Conservation (phyloP, 2,797 vertebrate species). For the Chelon auratus region DNA sequence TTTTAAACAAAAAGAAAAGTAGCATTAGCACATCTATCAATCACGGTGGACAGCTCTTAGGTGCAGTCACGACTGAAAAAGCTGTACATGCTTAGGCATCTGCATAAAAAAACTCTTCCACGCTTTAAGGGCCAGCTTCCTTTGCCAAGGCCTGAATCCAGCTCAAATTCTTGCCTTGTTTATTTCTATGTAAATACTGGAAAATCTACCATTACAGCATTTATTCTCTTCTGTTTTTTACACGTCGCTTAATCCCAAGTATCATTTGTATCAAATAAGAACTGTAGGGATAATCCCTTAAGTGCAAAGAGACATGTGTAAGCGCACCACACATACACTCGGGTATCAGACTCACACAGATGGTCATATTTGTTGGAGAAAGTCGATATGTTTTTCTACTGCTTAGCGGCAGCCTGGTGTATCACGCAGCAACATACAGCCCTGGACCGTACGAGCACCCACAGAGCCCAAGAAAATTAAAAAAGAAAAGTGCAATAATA, state of each 20-base stretch:
- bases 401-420: conserved; percentile 45
- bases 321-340: conserved; percentile 23
- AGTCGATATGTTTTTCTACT: conserved; percentile 26
- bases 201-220: conserved; percentile 1
- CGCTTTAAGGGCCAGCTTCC: neutral
- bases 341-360: conserved; percentile 42
- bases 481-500: too few relatives aligned
- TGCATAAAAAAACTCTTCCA: neutral
- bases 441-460: neutral
- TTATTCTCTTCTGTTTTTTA: conserved; percentile 15
- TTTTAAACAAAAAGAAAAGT: neutral
- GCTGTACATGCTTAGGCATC: neutral
- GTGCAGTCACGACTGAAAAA: neutral
- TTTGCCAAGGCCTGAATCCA: neutral
- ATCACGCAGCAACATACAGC: conserved; percentile 25
- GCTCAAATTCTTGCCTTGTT: neutral
- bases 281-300: conserved; percentile 43
- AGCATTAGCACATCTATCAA: neutral
- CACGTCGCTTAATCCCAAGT: conserved; percentile 25
- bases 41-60: neutral
- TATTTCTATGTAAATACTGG: conserved; percentile 5
- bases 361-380: conserved; percentile 49
- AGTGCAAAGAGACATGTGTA: conserved; percentile 14
- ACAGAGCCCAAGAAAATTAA: conserved; percentile 14
- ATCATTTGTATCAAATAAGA: conserved; percentile 45